Evolutionary conservation across 2,797 vertebrate species (phyloP).

Genomic region (Sebastes vulpes): DNA sequence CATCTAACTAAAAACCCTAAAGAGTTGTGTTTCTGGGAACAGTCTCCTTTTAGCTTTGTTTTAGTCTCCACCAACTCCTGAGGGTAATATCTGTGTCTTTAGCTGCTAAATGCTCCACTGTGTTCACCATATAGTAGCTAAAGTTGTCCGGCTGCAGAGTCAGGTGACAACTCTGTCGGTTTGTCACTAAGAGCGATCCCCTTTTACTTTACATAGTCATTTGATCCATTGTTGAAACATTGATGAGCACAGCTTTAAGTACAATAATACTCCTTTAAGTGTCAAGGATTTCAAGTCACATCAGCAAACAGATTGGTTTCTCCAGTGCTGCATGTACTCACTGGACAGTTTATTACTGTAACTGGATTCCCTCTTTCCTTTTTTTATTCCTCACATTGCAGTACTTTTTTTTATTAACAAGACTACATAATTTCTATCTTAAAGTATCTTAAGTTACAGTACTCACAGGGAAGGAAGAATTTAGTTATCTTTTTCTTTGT

Average conservation of each 20-base stretch:
- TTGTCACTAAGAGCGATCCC: neutral
- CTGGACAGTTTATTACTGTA: neutral
- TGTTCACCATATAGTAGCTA: neutral
- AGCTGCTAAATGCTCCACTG: neutral
- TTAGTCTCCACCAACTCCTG: neutral
- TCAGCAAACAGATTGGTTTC: neutral
- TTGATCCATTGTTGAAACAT: neutral
- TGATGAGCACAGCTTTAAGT: neutral
- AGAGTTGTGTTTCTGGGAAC: neutral
- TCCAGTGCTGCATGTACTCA: neutral
- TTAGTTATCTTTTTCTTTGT: neutral
- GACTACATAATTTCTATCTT: no score
- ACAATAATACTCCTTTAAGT: neutral
- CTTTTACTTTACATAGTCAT: neutral
- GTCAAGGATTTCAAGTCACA: neutral
- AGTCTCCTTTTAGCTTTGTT: neutral
- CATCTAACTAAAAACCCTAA: no score
- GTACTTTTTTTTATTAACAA: neutral
- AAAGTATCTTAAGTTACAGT: neutral
- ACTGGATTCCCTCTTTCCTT: neutral
- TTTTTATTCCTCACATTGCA: neutral
- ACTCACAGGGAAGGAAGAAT: neutral
- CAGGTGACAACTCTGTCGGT: neutral
- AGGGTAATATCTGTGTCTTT: neutral
- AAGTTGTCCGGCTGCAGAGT: neutral